phyloP scores from a whole-genome alignment of 2,888 invertebrate species.

The Pandemis cinnamomeana region DNA sequence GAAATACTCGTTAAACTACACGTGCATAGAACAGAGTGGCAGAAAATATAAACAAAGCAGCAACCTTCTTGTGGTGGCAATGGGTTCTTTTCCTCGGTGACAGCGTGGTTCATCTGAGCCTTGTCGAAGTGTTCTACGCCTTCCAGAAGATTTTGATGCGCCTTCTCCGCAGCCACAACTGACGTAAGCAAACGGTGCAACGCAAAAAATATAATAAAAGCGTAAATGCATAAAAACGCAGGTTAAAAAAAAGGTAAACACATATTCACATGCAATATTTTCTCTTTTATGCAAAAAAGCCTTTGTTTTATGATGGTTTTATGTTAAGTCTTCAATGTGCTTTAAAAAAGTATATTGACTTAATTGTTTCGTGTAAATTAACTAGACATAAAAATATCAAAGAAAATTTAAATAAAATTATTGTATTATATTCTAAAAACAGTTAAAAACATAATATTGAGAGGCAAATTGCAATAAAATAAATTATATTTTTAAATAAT shows the following conservation, averaged over 20 bases:
- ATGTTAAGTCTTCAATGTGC: not conserved
- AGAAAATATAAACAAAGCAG: slow-evolving; percentile 46
- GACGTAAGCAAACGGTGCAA: slow-evolving; percentile 77
- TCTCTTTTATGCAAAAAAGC: not conserved
- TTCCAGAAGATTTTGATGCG: slow-evolving; percentile 88
- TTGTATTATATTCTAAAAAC: not conserved
- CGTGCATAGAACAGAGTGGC: not conserved
- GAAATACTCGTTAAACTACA: not conserved
- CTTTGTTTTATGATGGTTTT: not conserved
- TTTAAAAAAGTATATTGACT: not conserved
- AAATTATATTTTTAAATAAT: not conserved
- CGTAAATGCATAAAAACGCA: slow-evolving; percentile 44
- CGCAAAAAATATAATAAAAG: slow-evolving; percentile 58
- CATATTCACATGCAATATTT: slow-evolving; percentile 34
- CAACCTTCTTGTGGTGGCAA: slow-evolving; percentile 90
- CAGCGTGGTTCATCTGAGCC: slow-evolving; percentile 89
- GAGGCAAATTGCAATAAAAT: not conserved
- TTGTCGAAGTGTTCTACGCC: slow-evolving; percentile 90
- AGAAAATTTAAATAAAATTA: not conserved
- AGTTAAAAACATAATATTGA: not conserved
- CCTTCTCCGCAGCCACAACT: slow-evolving; percentile 90
- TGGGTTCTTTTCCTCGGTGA: slow-evolving; percentile 89
- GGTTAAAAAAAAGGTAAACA: slow-evolving; percentile 41
- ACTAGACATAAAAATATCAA: not conserved
- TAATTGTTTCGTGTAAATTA: not conserved